A percentile compares a stretch with the other conserved stretches of the same genome.
Evolutionary conservation across 2,113 vertebrate genomes (phyloP).

Genomic region (Lucifuga dentata): DNA sequence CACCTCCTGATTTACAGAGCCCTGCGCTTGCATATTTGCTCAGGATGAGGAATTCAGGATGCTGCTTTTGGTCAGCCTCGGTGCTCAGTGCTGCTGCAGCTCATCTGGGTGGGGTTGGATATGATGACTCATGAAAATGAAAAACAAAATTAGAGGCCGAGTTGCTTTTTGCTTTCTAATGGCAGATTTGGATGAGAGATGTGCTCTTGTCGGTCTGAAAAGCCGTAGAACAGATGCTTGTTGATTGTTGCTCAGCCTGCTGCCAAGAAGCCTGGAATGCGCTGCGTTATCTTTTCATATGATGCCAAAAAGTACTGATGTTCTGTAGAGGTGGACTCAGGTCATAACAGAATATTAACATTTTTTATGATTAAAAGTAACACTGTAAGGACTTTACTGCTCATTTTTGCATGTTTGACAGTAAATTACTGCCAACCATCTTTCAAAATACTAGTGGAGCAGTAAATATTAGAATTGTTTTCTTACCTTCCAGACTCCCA

Average conservation of each 20-base stretch:
- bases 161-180: slow-evolving; percentile 26
- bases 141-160: slow-evolving; percentile 29
- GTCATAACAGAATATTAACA: too few relatives aligned
- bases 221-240: slow-evolving; percentile 14
- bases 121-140: slow-evolving; percentile 52
- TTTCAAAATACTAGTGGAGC: too few relatives aligned
- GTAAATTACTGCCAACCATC: too few relatives aligned
- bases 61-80: slow-evolving; percentile 39
- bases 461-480: too few relatives aligned
- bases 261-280: not conserved
- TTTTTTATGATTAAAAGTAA: too few relatives aligned
- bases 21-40: slow-evolving; percentile 51
- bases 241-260: slow-evolving; percentile 37
- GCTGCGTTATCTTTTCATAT: too few relatives aligned
- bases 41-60: slow-evolving; percentile 57
- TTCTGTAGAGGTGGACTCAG: too few relatives aligned
- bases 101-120: slow-evolving; percentile 24
- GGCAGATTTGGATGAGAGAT: slow-evolving; percentile 36
- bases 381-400: too few relatives aligned
- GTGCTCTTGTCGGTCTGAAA: slow-evolving; percentile 19
- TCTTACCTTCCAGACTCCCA: too few relatives aligned
- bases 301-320: too few relatives aligned
- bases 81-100: slow-evolving; percentile 31
- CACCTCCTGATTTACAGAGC: slow-evolving; percentile 70
- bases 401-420: too few relatives aligned